phyloP scores from a whole-genome alignment of 2,113 vertebrate species.

The Coturnix japonica region DNA sequence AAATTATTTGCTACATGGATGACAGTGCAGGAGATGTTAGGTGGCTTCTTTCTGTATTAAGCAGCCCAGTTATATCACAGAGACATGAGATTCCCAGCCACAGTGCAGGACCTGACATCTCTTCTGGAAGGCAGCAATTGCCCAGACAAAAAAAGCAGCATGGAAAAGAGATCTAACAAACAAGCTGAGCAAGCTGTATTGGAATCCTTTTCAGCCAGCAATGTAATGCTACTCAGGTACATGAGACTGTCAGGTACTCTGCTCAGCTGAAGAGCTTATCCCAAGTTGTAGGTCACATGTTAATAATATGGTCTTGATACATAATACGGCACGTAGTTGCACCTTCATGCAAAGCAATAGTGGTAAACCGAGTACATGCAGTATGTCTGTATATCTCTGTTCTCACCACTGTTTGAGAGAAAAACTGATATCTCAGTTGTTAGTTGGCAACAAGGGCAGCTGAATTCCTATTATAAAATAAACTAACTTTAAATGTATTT shows the following conservation, averaged over 20 bases:
- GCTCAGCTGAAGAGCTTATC: not conserved
- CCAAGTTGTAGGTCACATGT: not conserved
- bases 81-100: not conserved
- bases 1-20: accelerated
- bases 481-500: not conserved
- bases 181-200: not conserved
- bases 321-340: not conserved
- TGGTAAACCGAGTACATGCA: not conserved
- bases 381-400: not conserved
- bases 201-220: not conserved
- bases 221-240: not conserved
- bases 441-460: not conserved
- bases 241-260: not conserved
- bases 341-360: not conserved
- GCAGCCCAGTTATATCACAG: not conserved
- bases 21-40: not conserved
- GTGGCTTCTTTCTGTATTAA: not conserved
- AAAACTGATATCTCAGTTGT: not conserved
- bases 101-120: not conserved
- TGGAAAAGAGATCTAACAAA: no score
- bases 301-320: not conserved
- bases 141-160: not conserved
- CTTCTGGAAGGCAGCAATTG: not conserved
- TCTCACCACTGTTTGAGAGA: not conserved
- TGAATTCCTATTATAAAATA: not conserved